Conservation (phyloP, 1,140 invertebrate genomes). For the Triops longicaudatus region DNA sequence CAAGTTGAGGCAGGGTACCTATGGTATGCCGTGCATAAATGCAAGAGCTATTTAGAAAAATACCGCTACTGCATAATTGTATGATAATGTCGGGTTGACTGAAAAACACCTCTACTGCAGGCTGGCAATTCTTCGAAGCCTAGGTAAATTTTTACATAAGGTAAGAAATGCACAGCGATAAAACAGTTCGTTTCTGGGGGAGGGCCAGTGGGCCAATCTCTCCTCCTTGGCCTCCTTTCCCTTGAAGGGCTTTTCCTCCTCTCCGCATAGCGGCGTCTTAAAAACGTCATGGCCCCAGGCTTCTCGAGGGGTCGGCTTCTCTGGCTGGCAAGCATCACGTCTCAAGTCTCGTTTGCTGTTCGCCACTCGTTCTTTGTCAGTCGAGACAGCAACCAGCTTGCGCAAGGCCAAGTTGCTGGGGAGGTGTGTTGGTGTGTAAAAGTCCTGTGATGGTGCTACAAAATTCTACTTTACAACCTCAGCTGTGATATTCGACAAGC, state of each 20-base stretch:
- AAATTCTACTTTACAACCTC: background rate
- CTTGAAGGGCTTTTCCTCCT: background rate
- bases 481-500: background rate
- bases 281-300: background rate
- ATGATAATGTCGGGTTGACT: background rate
- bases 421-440: background rate
- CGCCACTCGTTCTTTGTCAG: slow-evolving; percentile 14
- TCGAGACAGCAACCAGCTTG: background rate
- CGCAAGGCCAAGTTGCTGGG: slow-evolving; percentile 5
- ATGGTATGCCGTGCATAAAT: no score
- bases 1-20: no score
- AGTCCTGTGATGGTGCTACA: slow-evolving; percentile 7
- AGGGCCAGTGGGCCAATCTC: background rate
- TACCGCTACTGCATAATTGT: background rate
- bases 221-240: background rate
- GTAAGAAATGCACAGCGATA: background rate
- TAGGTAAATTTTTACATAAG: background rate
- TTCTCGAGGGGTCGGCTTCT: background rate
- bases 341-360: background rate
- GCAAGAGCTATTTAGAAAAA: background rate
- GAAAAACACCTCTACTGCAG: background rate
- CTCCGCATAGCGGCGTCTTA: slow-evolving; percentile 9
- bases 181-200: background rate
- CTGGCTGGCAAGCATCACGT: background rate
- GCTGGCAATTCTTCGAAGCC: background rate